Evolutionary conservation across 2,888 invertebrate genomes (phyloP).

Genomic region (Polia nebulosa): DNA sequence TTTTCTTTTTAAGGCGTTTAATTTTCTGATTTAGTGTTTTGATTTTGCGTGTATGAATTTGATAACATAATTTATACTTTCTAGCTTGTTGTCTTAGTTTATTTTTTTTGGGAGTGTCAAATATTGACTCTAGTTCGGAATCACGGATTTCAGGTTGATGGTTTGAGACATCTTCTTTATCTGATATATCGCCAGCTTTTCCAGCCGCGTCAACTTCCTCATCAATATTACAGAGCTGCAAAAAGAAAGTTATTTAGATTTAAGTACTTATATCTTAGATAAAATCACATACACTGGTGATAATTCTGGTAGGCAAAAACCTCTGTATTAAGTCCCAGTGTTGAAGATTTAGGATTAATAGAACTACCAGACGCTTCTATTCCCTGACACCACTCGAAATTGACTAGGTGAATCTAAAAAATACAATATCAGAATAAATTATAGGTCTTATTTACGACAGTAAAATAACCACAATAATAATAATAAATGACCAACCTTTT

Average conservation of each 20-base stretch:
- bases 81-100: neutral
- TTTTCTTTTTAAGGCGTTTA: slow-evolving; percentile 4
- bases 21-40: slow-evolving; percentile 1
- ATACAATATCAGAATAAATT: neutral
- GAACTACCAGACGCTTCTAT: too few relatives aligned
- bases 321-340: too few relatives aligned
- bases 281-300: neutral
- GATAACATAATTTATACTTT: neutral
- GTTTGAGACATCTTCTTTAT: too few relatives aligned
- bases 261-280: neutral
- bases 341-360: too few relatives aligned
- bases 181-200: too few relatives aligned
- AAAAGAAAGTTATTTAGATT: neutral
- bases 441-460: neutral
- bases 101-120: slow-evolving; percentile 1
- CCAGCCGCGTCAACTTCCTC: too few relatives aligned
- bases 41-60: slow-evolving; percentile 2
- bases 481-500: slow-evolving; percentile 10
- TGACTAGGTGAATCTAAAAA: neutral
- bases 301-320: neutral
- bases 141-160: too few relatives aligned
- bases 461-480: slow-evolving; percentile 1
- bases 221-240: too few relatives aligned
- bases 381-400: slow-evolving; percentile 2
- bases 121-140: neutral